Conservation (phyloP, 2,113 vertebrate genomes). For the Cariama cristata region DNA sequence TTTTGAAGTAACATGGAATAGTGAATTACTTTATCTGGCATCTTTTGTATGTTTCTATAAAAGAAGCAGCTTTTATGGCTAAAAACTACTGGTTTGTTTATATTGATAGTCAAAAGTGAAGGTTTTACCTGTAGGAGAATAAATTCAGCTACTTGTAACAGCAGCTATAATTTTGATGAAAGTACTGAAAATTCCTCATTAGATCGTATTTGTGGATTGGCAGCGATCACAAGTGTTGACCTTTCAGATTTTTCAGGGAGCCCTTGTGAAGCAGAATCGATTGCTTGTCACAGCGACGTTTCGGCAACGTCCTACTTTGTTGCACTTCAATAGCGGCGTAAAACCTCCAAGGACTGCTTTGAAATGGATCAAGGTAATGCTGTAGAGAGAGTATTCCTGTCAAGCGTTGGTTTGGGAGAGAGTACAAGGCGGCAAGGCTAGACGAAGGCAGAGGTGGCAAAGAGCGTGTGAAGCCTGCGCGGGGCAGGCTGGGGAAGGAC, state of each 20-base stretch:
- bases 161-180: neutral
- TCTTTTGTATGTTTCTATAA: neutral
- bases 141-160: neutral
- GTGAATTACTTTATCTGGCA: neutral
- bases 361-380: neutral
- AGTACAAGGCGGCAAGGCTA: neutral
- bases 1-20: neutral
- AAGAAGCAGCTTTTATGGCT: neutral
- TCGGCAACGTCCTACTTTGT: neutral
- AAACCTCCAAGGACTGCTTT: neutral
- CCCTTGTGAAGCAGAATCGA: accelerated
- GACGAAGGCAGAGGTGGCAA: neutral
- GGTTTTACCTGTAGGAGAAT: neutral
- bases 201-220: neutral
- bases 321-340: neutral
- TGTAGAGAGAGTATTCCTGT: neutral
- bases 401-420: neutral
- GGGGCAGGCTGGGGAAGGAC: neutral
- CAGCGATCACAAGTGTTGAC: accelerated
- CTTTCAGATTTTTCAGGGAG: neutral
- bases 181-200: neutral
- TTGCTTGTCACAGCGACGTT: accelerated
- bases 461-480: accelerated
- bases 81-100: neutral
- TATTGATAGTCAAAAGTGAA: neutral